A percentile compares a stretch with the other conserved stretches of the same genome.
phyloP scores from a whole-genome alignment of 2,113 vertebrate species.

The Procavia capensis region DNA sequence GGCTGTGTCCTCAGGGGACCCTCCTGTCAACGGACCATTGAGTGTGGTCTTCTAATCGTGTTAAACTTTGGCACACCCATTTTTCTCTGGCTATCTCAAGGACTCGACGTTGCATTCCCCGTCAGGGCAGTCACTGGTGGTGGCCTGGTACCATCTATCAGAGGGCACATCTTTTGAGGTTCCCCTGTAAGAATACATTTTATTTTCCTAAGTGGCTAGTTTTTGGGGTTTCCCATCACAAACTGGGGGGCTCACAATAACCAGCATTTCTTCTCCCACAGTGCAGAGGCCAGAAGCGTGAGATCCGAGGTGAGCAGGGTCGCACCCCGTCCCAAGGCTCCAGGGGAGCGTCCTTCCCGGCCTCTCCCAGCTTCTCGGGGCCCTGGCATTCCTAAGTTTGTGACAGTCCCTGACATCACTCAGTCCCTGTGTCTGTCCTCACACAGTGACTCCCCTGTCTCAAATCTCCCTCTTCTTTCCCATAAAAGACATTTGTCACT shows the following conservation, averaged over 20 bases:
- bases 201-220: neutral
- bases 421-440: neutral
- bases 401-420: neutral
- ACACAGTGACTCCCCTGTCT: neutral
- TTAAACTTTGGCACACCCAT: too few species aligned
- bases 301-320: neutral
- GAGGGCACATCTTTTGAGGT: neutral
- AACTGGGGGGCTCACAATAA: neutral
- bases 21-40: too few species aligned
- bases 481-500: neutral
- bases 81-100: too few species aligned
- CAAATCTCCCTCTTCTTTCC: neutral
- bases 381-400: neutral
- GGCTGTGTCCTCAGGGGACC: too few species aligned
- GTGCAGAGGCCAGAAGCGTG: neutral
- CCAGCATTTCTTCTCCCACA: accelerated
- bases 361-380: neutral
- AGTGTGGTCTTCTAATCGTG: too few species aligned
- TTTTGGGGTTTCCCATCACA: neutral
- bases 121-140: too few species aligned
- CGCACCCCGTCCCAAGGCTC: neutral
- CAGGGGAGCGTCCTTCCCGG: neutral
- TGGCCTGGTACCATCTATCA: too few species aligned
- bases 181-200: neutral
- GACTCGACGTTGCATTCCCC: too few species aligned